Base-by-base conservation (phyloP, 2,888 invertebrate species). In the Eupithecia pulchellata region DNA sequence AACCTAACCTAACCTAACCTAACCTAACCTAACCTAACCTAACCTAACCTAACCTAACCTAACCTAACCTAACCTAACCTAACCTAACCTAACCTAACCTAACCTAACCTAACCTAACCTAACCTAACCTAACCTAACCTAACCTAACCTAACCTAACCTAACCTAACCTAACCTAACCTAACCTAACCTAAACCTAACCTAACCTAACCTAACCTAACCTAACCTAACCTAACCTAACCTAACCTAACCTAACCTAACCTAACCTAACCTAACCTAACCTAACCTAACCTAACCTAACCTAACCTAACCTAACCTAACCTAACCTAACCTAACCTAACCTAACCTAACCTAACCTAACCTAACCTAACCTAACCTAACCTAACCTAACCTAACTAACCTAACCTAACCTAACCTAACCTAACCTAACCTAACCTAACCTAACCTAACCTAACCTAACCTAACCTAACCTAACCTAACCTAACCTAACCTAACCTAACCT, bases 1-100 rank as follows among this genome's bases (percentile, higher is more conserved):
- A 76, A 77, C 77, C 77, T 77, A 77, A 77, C 77, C 77, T 77
- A 77, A 77, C 77, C 77, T 76, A 76, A 76, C 76, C 75, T 76
- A 76, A 76, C 75, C 75, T 76, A 76, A 76, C 75, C 75, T 72
- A 76, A 76, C 76, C 73, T 75, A 75, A 75, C 75, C 75, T 75
- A 75, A 75, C 75, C 75, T 75, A 76, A 76, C n/a, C n/a, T n/a
- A n/a, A n/a, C n/a, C n/a, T n/a, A n/a, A n/a, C 74, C 76, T 76
- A 76, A 76, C 76, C 68, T 65, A 65, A 68, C 62, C 62, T 39
- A 62, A 62, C 61, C 55, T 17, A 61, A 71, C 67, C 71, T 67
- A 64, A 71, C 67, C 71, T 11, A 9, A 36, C 6, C 71, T 71
- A 71, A 71, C 71, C 71, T 71, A 71, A 72, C 72, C 72, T 72